These are phyloP conservation scores for Harpalus rufipes DNA, from an alignment of 2,888 invertebrate genomes.

Conservation along the genomic window DNA sequence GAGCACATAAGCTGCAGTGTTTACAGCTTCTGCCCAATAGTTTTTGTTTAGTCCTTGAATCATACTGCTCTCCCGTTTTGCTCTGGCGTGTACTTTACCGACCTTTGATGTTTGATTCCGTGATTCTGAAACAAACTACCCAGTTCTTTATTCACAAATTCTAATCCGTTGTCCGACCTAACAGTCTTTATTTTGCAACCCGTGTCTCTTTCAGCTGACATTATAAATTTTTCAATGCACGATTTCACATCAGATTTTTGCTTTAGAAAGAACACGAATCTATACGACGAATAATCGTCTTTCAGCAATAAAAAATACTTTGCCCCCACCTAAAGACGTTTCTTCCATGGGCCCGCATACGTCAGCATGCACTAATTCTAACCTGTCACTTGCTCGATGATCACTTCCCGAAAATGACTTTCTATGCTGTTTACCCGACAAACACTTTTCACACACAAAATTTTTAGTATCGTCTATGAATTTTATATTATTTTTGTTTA, in stretches of 20 bases:
- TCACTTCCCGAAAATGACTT: too few species aligned
- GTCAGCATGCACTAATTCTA: too few species aligned
- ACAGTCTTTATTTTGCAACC: slow-evolving; percentile 70
- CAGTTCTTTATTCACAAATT: slow-evolving; percentile 71
- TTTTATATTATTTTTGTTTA: too few species aligned
- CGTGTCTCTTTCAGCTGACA: slow-evolving; percentile 71
- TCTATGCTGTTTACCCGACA: too few species aligned
- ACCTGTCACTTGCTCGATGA: too few species aligned
- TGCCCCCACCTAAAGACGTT: too few species aligned
- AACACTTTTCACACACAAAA: too few species aligned
- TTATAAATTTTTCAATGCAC: slow-evolving; percentile 69
- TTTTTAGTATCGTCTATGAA: too few species aligned
- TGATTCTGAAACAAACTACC: slow-evolving; percentile 67
- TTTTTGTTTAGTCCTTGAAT: slow-evolving; percentile 69
- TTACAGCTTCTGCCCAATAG: slow-evolving; percentile 73
- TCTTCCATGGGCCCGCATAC: too few species aligned
- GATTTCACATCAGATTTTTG: slow-evolving; percentile 68
- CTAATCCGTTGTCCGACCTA: slow-evolving; percentile 71
- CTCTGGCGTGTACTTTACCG: slow-evolving; percentile 71
- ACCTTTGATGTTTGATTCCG: too few species aligned
- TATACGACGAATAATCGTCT: slow-evolving; percentile 69
- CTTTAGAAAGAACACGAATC: slow-evolving; percentile 69
- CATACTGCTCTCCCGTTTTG: slow-evolving; percentile 73
- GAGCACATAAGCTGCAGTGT: slow-evolving; percentile 69
- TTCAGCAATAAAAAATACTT: slow-evolving; percentile 60